These are phyloP conservation scores for Cossypha dichroa DNA, from an alignment of 2,797 vertebrate genomes.

Conservation along the genomic window DNA sequence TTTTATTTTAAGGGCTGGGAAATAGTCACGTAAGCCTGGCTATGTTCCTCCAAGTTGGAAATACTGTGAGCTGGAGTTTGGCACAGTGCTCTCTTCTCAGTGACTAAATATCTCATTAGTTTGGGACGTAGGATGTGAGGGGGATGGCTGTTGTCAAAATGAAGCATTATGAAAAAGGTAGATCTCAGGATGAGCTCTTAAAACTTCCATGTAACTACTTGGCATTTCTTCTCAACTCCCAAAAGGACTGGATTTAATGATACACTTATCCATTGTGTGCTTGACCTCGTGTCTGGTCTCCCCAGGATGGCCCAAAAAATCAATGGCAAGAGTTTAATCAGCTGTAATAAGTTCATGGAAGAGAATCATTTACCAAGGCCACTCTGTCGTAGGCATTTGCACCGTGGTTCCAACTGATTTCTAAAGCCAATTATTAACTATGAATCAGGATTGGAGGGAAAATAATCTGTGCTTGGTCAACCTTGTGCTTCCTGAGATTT, in stretches of 20 bases:
- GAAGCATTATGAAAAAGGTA: constrained; percentile 16
- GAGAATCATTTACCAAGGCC: neutral
- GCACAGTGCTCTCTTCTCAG: neutral
- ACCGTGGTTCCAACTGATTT: neutral
- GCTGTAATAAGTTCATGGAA: neutral
- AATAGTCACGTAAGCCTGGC: neutral
- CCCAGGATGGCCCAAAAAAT: neutral
- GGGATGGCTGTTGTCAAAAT: constrained; percentile 17
- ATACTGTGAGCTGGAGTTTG: neutral
- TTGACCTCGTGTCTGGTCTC: constrained; percentile 14
- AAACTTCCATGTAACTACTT: neutral
- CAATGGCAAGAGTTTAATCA: constrained; percentile 36
- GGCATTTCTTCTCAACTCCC: neutral
- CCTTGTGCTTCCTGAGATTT: constrained; percentile 9
- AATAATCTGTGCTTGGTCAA: constrained; percentile 19
- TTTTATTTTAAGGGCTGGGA: neutral
- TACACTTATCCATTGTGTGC: neutral
- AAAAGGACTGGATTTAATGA: constrained; percentile 9
- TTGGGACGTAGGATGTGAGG: constrained; percentile 9
- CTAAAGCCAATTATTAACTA: constrained; percentile 37
- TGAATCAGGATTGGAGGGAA: neutral
- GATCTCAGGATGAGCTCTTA: neutral
- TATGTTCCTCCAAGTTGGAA: neutral
- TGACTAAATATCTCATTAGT: constrained; percentile 40
- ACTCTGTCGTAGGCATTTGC: neutral